These are phyloP conservation scores for Cephus cinctus DNA, from an alignment of 1,140 invertebrate genomes.

Conservation along the genomic window DNA sequence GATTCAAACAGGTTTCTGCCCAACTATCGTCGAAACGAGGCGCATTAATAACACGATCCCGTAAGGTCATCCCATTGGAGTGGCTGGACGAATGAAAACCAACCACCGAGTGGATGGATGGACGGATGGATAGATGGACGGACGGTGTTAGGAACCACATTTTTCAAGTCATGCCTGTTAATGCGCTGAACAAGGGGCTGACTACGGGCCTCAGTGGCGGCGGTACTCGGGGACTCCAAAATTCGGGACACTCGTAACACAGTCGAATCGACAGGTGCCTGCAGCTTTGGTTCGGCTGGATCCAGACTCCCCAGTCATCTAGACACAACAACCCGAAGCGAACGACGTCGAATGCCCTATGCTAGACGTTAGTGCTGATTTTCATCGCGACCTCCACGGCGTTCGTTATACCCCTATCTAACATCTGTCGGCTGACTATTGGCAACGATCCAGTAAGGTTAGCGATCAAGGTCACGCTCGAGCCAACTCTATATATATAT, in stretches of 20 bases:
- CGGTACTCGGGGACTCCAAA: slow-evolving; percentile 16
- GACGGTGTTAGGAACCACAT: slow-evolving; percentile 48
- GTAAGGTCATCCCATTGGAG: slow-evolving; percentile 33
- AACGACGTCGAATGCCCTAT: too few species aligned
- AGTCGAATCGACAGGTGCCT: too few species aligned
- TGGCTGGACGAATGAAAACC: too few species aligned
- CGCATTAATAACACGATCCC: slow-evolving; percentile 43
- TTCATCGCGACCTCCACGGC: too few species aligned
- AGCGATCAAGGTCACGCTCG: slow-evolving; percentile 19
- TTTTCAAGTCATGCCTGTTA: slow-evolving; percentile 53
- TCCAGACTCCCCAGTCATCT: too few species aligned
- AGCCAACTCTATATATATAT: too few species aligned
- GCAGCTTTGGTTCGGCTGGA: too few species aligned
- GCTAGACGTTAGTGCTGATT: too few species aligned
- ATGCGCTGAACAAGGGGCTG: slow-evolving; percentile 43
- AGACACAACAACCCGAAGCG: too few species aligned
- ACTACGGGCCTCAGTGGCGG: neutral
- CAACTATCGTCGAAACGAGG: slow-evolving; percentile 37
- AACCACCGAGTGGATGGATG: too few species aligned
- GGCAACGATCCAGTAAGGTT: slow-evolving; percentile 44
- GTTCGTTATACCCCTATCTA: too few species aligned
- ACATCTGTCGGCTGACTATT: slow-evolving; percentile 28
- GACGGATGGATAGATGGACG: slow-evolving; percentile 32
- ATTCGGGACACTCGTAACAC: too few species aligned
- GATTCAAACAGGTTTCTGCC: slow-evolving; percentile 4